Evolutionary conservation across 2,888 invertebrate genomes (phyloP).

Genomic region (Cerceris rybyensis): DNA sequence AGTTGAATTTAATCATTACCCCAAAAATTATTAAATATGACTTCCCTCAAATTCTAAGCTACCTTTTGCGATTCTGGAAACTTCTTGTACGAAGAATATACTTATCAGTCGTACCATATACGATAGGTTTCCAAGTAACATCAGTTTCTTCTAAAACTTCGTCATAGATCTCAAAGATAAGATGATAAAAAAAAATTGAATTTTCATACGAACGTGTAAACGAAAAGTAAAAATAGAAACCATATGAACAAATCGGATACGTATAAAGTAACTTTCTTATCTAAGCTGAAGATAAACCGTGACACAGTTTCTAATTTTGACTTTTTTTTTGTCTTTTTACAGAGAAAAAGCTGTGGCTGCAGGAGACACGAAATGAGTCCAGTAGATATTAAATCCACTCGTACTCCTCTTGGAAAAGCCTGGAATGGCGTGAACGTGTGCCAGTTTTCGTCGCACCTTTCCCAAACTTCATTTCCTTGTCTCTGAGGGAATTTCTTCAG

Average conservation of each 20-base stretch:
- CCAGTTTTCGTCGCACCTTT: constrained; percentile 40
- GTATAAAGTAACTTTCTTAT: background rate
- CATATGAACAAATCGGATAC: background rate
- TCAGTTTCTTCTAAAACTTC: too few relatives aligned
- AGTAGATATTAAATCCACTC: constrained; percentile 60
- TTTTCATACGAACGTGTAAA: too few relatives aligned
- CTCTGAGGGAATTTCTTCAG: constrained; percentile 38
- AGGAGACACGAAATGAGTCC: constrained; percentile 76
- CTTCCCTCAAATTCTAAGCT: too few relatives aligned
- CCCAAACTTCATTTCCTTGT: constrained; percentile 25
- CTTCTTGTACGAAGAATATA: too few relatives aligned
- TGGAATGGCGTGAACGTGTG: constrained; percentile 47
- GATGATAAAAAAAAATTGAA: too few relatives aligned
- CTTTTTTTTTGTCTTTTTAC: constrained; percentile 17
- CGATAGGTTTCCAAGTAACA: too few relatives aligned
- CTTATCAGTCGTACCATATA: too few relatives aligned
- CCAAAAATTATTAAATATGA: too few relatives aligned
- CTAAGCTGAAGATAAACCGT: background rate
- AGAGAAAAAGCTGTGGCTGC: constrained; percentile 64
- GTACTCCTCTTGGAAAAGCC: constrained; percentile 43
- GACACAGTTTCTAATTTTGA: background rate
- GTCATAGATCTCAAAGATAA: too few relatives aligned
- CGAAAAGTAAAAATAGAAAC: background rate
- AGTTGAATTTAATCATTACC: too few relatives aligned
- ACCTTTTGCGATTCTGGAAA: too few relatives aligned